Evolutionary conservation across 2,797 vertebrate genomes (phyloP).

Genomic region (Mormyrus hasselquistii): DNA sequence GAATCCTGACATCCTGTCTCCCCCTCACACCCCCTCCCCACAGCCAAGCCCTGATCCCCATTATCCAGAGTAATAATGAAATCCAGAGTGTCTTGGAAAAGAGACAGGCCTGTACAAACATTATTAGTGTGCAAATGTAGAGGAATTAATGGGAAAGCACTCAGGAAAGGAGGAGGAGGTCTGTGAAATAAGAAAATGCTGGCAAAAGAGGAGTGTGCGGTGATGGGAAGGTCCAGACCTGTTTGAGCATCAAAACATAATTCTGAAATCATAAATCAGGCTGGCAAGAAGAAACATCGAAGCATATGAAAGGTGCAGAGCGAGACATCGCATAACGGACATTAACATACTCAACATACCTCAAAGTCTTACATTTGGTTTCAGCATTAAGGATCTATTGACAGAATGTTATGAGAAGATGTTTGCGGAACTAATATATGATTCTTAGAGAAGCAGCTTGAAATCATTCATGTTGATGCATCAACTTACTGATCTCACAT

Average conservation of each 20-base stretch:
- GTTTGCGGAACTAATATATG: neutral
- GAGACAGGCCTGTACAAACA: slow-evolving; percentile 57
- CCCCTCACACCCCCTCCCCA: slow-evolving; percentile 25
- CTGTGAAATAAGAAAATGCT: slow-evolving; percentile 48
- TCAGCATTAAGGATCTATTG: neutral
- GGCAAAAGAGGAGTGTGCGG: neutral
- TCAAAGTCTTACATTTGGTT: neutral
- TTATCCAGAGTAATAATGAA: slow-evolving; percentile 66
- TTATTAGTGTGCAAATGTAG: slow-evolving; percentile 69
- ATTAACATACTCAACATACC: neutral
- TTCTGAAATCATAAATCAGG: neutral
- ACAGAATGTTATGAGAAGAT: neutral
- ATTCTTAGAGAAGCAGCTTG: neutral
- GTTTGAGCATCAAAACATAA: neutral
- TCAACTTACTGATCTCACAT: neutral
- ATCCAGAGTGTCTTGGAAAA: slow-evolving; percentile 63
- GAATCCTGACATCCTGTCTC: slow-evolving; percentile 30
- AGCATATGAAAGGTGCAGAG: neutral
- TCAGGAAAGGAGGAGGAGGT: slow-evolving; percentile 46
- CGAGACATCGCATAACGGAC: neutral
- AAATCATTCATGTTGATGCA: neutral
- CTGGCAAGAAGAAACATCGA: neutral
- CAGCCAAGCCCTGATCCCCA: slow-evolving; percentile 39
- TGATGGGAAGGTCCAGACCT: neutral
- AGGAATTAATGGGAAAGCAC: slow-evolving; percentile 64